Evolutionary conservation across 2,113 vertebrate species (phyloP).

Genomic region (Sclerurus mexicanus): DNA sequence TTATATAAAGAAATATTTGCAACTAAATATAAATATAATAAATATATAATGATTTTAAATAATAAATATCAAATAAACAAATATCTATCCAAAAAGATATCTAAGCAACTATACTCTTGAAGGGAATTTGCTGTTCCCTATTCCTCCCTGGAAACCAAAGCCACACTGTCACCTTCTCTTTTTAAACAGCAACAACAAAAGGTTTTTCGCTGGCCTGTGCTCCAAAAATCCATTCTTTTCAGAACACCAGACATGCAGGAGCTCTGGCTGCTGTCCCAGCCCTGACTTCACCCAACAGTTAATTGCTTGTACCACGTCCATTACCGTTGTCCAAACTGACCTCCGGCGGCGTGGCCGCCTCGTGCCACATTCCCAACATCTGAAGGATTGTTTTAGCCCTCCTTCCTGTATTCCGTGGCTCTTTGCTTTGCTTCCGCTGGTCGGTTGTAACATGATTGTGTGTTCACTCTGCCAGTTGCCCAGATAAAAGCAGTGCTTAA

Average conservation of each 20-base stretch:
- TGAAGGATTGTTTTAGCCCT: neutral
- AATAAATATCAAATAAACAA: no score
- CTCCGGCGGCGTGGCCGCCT: neutral
- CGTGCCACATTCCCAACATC: neutral
- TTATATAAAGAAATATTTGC: neutral
- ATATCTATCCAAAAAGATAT: neutral
- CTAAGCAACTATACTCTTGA: neutral
- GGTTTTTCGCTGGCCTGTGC: neutral
- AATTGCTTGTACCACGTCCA: constrained; percentile 47
- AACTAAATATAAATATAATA: no score
- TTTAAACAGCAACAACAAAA: neutral
- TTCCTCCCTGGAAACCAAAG: neutral
- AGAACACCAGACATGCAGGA: neutral
- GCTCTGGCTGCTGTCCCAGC: constrained; percentile 26
- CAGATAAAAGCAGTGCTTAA: neutral
- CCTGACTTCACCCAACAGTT: constrained; percentile 52
- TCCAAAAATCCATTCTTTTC: constrained; percentile 28
- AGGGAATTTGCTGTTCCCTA: neutral
- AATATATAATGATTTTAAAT: no score
- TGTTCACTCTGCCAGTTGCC: neutral
- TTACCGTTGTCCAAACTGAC: neutral
- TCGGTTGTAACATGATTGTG: rapidly evolving
- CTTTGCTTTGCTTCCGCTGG: neutral
- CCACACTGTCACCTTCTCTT: neutral
- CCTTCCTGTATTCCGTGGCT: neutral